phyloP scores from a whole-genome alignment of 1,140 invertebrate species.

The Trichogramma pretiosum region DNA sequence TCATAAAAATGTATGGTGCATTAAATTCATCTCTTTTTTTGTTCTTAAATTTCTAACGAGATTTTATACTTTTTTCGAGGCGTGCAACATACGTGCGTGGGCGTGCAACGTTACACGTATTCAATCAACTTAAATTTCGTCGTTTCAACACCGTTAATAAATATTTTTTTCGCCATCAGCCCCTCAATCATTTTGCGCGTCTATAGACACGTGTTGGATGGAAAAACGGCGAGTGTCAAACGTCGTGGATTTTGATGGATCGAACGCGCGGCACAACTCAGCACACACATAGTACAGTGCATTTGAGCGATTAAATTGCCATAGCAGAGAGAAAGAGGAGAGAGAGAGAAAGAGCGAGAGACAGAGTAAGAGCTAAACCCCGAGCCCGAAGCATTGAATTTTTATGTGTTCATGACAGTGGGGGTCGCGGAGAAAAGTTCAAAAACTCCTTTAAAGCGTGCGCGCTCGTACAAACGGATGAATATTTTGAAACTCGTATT shows the following conservation, averaged over 20 bases:
- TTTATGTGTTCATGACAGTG: too few relatives aligned
- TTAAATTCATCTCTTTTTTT: neutral
- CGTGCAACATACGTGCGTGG: too few relatives aligned
- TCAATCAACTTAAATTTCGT: conserved; percentile 32
- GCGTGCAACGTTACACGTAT: too few relatives aligned
- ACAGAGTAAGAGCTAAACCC: neutral
- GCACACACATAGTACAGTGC: too few relatives aligned
- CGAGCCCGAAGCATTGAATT: neutral
- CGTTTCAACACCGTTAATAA: conserved; percentile 24
- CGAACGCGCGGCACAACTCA: conserved; percentile 2
- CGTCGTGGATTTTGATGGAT: conserved; percentile 11
- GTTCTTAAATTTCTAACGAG: conserved; percentile 32
- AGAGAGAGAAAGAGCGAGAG: neutral
- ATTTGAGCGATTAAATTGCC: conserved; percentile 10
- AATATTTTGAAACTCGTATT: too few relatives aligned
- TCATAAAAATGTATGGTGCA: neutral
- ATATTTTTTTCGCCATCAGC: conserved; percentile 15
- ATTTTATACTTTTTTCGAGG: conserved; percentile 42
- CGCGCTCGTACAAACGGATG: too few relatives aligned
- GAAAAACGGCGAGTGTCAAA: too few relatives aligned
- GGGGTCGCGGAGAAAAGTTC: too few relatives aligned
- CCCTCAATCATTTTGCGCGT: conserved; percentile 20
- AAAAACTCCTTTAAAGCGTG: too few relatives aligned
- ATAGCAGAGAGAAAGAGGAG: neutral
- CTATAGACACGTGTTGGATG: conserved; percentile 1